Evolutionary conservation across 2,797 vertebrate species (phyloP).

Genomic region (Alosa sapidissima): DNA sequence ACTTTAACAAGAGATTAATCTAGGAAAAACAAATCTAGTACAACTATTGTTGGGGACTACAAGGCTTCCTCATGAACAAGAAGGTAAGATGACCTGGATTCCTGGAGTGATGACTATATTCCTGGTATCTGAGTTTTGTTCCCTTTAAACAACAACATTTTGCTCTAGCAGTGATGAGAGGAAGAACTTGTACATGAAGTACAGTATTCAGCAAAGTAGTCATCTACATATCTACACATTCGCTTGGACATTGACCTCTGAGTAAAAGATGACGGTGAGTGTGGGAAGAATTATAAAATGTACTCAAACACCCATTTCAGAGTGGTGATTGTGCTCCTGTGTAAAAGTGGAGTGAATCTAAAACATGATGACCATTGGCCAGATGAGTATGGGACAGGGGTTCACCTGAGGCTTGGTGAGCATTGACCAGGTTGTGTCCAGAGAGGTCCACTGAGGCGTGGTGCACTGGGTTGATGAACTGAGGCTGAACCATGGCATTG

Average conservation of each 20-base stretch:
- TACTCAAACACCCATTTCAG: neutral
- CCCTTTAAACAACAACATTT: neutral
- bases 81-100: neutral
- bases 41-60: conserved; percentile 28
- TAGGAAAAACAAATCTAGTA: conserved; percentile 37
- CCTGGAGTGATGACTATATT: neutral
- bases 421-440: conserved; percentile 91
- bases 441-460: conserved; percentile 92
- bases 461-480: conserved; percentile 92
- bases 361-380: neutral
- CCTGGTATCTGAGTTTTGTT: neutral
- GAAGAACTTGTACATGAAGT: too few relatives aligned
- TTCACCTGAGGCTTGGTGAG: conserved; percentile 92
- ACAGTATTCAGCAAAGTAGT: neutral
- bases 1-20: conserved; percentile 40
- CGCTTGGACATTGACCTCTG: neutral
- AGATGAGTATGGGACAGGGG: neutral
- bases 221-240: neutral
- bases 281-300: neutral
- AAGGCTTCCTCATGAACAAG: neutral
- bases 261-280: neutral
- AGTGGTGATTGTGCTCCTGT: neutral
- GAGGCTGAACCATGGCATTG: conserved; percentile 90
- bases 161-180: neutral
- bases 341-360: neutral